A percentile compares a stretch with the other conserved stretches of the same genome.
Evolutionary conservation across 1,140 invertebrate species (phyloP).

Genomic region (Drosophila mojavensis): DNA sequence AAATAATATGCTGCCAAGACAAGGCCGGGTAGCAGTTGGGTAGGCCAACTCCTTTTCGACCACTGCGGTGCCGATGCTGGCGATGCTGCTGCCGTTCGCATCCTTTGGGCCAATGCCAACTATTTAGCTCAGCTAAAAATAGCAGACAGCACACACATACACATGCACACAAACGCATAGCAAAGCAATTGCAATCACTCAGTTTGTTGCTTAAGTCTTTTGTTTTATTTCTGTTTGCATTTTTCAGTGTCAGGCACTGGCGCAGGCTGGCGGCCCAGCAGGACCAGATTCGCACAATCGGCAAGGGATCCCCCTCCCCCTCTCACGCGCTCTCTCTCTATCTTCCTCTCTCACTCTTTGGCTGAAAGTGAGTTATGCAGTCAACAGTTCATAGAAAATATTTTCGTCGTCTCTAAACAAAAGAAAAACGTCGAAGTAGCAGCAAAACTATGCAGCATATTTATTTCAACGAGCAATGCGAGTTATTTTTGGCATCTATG

Average conservation of each 20-base stretch:
- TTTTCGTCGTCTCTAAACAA: slow-evolving; percentile 39
- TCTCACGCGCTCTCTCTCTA: not conserved
- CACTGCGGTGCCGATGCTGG: slow-evolving; percentile 11
- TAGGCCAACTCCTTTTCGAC: slow-evolving; percentile 46
- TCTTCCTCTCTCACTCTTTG: not conserved
- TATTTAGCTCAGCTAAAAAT: slow-evolving; percentile 79
- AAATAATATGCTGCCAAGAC: slow-evolving; percentile 81
- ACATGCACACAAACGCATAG: slow-evolving; percentile 36
- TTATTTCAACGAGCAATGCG: slow-evolving; percentile 63
- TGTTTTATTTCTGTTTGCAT: slow-evolving; percentile 83
- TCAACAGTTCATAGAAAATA: slow-evolving; percentile 78
- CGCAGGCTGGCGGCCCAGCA: slow-evolving; percentile 27
- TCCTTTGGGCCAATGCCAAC: slow-evolving; percentile 79
- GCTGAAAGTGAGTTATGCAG: slow-evolving; percentile 77
- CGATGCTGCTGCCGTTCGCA: slow-evolving; percentile 37
- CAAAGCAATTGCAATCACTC: slow-evolving; percentile 81
- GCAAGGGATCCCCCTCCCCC: slow-evolving; percentile 43
- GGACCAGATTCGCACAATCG: slow-evolving; percentile 49
- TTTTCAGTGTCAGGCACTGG: slow-evolving; percentile 73
- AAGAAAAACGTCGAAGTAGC: slow-evolving; percentile 1
- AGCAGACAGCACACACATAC: slow-evolving; percentile 35
- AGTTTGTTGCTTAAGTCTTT: slow-evolving; percentile 82
- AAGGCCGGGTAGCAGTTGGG: slow-evolving; percentile 47
- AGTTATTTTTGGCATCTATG: slow-evolving; percentile 55
- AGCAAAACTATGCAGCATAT: slow-evolving; percentile 51